phyloP scores from a whole-genome alignment of 2,888 invertebrate species.

The Neocrepidodera transversa region DNA sequence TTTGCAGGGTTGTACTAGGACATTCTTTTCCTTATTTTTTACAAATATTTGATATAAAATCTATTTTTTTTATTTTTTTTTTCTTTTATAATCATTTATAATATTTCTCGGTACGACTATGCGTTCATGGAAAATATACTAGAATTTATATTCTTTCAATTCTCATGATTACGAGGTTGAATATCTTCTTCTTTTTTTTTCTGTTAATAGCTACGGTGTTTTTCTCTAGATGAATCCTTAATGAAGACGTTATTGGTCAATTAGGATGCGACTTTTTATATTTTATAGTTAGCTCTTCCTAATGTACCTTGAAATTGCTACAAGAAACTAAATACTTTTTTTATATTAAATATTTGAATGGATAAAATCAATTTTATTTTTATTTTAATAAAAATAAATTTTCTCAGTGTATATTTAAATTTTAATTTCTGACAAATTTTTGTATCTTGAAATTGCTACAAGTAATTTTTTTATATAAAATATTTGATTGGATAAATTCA shows the following conservation, averaged over 20 bases:
- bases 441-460: no score
- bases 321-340: conserved; percentile 11
- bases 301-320: conserved; percentile 26
- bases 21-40: no score
- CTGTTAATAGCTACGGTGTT: conserved; percentile 20
- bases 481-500: no score
- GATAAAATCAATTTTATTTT: neutral
- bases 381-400: neutral
- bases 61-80: no score
- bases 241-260: conserved; percentile 29
- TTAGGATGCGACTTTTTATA: conserved; percentile 17
- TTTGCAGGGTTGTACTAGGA: no score
- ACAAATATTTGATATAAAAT: no score
- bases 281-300: conserved; percentile 11
- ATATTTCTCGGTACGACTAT: conserved; percentile 2
- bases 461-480: no score
- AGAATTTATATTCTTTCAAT: conserved; percentile 6
- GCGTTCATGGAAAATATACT: conserved; percentile 8
- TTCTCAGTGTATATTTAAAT: neutral
- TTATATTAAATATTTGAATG: no score
- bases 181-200: conserved; percentile 11
- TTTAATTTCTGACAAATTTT: conserved; percentile 19
- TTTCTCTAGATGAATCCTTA: conserved; percentile 17
- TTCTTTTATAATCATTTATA: no score
- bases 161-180: conserved; percentile 22